A percentile compares a stretch with the other conserved stretches of the same genome.
Conservation (phyloP, 2,113 vertebrate genomes). For the Varanus komodoensis region DNA sequence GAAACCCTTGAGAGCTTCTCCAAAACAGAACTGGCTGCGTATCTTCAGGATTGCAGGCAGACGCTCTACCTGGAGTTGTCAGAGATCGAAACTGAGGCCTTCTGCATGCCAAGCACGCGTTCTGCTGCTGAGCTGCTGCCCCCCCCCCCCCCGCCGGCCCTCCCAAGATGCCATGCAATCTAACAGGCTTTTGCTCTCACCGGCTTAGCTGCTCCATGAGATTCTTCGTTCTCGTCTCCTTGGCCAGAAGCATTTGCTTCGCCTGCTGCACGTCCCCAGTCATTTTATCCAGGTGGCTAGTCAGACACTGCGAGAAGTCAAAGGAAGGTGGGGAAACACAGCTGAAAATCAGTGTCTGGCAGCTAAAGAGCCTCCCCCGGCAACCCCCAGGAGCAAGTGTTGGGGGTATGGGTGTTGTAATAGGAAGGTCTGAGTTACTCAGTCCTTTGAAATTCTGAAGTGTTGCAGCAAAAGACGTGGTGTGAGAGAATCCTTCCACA, state of each 20-base stretch:
- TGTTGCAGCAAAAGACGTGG: neutral
- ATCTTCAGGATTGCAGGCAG: neutral
- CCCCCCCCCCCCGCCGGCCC: neutral
- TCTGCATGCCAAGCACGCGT: neutral
- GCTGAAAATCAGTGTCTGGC: neutral
- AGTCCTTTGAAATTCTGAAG: neutral
- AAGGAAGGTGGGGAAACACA: neutral
- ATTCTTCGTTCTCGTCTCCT: constrained; percentile 38
- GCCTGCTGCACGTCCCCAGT: constrained; percentile 47
- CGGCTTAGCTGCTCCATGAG: constrained; percentile 73
- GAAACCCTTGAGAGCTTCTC: neutral
- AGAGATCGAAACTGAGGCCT: neutral
- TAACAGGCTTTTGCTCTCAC: constrained; percentile 49
- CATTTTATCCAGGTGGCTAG: neutral
- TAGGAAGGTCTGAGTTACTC: neutral
- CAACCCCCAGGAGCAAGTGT: neutral
- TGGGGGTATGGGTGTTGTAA: neutral
- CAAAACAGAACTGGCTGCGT: neutral
- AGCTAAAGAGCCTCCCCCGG: neutral
- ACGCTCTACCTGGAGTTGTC: neutral
- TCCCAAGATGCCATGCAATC: neutral
- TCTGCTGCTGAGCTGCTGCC: neutral
- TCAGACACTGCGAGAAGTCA: constrained; percentile 56
- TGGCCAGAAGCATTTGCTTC: constrained; percentile 55
- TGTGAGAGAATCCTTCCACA: neutral